Conservation (phyloP, 2,797 vertebrate genomes). For the Miichthys miiuy region DNA sequence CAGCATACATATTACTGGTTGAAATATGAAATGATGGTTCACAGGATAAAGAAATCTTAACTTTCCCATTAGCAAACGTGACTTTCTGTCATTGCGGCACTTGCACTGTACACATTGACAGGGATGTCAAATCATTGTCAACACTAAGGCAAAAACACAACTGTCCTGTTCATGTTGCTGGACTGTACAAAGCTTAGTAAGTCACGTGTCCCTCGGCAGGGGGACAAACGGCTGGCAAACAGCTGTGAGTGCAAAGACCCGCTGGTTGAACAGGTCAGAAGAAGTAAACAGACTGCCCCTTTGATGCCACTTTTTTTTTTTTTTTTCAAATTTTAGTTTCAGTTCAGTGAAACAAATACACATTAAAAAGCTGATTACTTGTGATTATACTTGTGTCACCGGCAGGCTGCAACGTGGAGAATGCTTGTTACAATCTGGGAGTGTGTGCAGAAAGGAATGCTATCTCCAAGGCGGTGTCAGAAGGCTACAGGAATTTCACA, state of each 20-base stretch:
- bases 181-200: slow-evolving; percentile 21
- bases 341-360: no score
- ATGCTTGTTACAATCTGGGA: slow-evolving; percentile 88
- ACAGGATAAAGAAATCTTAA: neutral
- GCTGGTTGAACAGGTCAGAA: slow-evolving; percentile 26
- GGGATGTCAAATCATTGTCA: slow-evolving; percentile 30
- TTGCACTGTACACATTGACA: slow-evolving; percentile 7
- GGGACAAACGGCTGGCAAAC: slow-evolving; percentile 31
- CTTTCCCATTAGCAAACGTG: neutral
- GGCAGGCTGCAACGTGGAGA: slow-evolving; percentile 96
- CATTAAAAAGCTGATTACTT: neutral
- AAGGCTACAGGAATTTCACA: slow-evolving; percentile 88
- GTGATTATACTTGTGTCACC: neutral
- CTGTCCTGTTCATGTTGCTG: slow-evolving; percentile 5
- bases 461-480: slow-evolving; percentile 91
- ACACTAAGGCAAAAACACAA: slow-evolving; percentile 18
- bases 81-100: neutral
- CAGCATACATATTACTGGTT: neutral
- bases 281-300: slow-evolving; percentile 10
- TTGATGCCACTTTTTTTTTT: neutral
- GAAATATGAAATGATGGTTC: neutral
- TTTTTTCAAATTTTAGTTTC: neutral
- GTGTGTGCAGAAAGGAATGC: slow-evolving; percentile 90
- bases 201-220: slow-evolving; percentile 27
- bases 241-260: slow-evolving; percentile 50